phyloP scores from a whole-genome alignment of 2,888 invertebrate genomes.

The Mechanitis messenoides region DNA sequence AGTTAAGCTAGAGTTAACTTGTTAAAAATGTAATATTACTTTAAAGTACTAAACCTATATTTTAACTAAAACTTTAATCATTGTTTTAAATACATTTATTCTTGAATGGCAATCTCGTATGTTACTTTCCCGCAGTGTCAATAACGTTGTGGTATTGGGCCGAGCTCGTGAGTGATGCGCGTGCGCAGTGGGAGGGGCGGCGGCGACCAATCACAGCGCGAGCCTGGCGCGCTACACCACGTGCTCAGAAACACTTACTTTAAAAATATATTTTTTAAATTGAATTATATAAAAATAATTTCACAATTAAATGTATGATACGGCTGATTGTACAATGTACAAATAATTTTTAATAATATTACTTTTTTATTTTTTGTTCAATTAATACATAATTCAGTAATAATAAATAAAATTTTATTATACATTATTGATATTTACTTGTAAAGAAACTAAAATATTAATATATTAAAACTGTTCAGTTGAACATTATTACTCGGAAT shows the following conservation, averaged over 20 bases:
- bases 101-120: constrained; percentile 10
- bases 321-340: not conserved
- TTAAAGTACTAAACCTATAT: not conserved
- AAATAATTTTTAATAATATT: not conserved
- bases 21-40: not conserved
- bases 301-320: no score
- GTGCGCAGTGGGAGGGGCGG: constrained; percentile 62
- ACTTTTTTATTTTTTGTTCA: not conserved
- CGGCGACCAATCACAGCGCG: constrained; percentile 54
- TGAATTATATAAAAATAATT: no score
- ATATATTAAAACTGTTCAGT: no score
- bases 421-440: no score
- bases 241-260: constrained; percentile 36
- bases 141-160: constrained; percentile 22
- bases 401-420: no score
- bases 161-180: constrained; percentile 36
- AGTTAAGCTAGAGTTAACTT: no score
- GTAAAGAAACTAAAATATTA: no score
- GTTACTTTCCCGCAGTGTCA: constrained; percentile 18
- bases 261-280: not conserved
- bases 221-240: constrained; percentile 51
- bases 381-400: no score
- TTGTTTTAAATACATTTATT: not conserved
- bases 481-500: not conserved
- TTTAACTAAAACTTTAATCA: not conserved